phyloP scores from a whole-genome alignment of 2,113 vertebrate genomes.

The Pollimyrus isidori region DNA sequence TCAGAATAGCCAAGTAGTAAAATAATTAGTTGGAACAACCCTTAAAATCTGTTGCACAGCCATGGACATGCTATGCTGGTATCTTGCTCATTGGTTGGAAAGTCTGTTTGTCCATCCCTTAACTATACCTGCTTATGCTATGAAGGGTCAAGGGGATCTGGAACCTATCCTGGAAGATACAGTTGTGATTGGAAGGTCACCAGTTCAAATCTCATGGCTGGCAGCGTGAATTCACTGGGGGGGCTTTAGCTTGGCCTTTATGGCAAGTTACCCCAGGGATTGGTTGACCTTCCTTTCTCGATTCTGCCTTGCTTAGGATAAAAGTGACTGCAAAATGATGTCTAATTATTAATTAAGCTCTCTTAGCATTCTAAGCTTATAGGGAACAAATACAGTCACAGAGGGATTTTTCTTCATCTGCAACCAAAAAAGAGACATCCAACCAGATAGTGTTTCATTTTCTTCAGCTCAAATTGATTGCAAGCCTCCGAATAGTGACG shows the following conservation, averaged over 20 bases:
- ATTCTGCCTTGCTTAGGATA: neutral
- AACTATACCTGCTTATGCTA: neutral
- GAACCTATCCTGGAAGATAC: neutral
- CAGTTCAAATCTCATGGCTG: neutral
- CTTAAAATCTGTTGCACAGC: no score
- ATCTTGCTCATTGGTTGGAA: neutral
- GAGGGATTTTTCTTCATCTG: neutral
- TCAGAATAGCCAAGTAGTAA: no score
- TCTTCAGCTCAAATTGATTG: neutral
- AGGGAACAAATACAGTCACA: neutral
- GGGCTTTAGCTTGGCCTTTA: neutral
- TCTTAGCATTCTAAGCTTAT: neutral
- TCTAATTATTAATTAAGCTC: neutral
- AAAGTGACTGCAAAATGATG: neutral
- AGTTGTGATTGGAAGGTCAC: neutral
- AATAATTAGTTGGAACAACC: no score
- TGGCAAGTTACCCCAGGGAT: neutral
- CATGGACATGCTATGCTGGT: neutral
- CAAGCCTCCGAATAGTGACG: neutral
- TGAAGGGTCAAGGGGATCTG: neutral
- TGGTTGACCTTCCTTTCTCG: neutral
- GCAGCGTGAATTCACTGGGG: neutral
- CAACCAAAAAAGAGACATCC: neutral
- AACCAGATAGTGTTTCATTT: neutral
- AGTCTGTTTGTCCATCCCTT: neutral